phyloP scores from a whole-genome alignment of 2,797 vertebrate genomes.

The Sebastes oblongus region DNA sequence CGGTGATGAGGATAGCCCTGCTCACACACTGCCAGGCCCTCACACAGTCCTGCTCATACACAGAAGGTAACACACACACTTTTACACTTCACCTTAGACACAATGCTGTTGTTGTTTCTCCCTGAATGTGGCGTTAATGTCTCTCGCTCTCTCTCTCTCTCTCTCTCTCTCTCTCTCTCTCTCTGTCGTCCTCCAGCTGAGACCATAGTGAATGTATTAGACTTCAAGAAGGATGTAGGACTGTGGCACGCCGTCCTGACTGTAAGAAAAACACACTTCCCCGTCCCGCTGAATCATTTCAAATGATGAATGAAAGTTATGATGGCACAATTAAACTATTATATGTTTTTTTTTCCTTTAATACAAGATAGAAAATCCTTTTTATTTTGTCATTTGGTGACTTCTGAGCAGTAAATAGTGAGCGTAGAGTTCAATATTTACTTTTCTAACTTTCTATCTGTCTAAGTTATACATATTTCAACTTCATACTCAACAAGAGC shows the following conservation, averaged over 20 bases:
- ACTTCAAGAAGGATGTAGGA: conserved; percentile 98
- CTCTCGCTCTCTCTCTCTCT: background rate
- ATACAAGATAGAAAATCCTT: background rate
- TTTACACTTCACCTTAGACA: background rate
- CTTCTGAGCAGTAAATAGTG: background rate
- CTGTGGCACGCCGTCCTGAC: conserved; percentile 97
- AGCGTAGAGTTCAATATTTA: no score
- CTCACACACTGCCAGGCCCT: conserved; percentile 95
- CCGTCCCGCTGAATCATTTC: background rate
- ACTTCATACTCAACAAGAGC: background rate
- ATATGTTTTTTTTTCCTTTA: background rate
- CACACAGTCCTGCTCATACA: conserved; percentile 94
- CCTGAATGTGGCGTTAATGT: background rate
- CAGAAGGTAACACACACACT: conserved; percentile 85
- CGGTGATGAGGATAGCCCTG: conserved; percentile 91
- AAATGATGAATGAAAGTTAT: background rate
- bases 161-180: background rate
- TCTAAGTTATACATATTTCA: background rate
- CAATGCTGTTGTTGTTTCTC: background rate
- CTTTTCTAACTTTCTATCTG: background rate
- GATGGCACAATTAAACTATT: background rate
- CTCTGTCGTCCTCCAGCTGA: conserved; percentile 83
- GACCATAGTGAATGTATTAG: conserved; percentile 98
- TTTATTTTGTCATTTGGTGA: background rate
- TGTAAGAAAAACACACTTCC: conserved; percentile 76